Evolutionary conservation across 2,797 vertebrate species (phyloP), one percentile per base, ranked within the genome.

Genomic region (Loriculus beryllinus): DNA sequence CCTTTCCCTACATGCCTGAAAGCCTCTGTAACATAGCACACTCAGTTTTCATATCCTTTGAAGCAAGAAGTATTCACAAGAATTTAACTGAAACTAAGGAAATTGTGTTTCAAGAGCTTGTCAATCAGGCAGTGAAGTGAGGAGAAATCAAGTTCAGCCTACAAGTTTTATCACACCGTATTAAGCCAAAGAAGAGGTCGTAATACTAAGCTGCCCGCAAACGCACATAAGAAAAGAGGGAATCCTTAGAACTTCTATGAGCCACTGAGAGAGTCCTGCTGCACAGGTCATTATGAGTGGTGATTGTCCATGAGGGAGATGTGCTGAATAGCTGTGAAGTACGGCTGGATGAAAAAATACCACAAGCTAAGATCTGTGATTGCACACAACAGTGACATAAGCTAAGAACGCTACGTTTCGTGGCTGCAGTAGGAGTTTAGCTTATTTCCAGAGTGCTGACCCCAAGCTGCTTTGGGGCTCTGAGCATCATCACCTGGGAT

Each of bases 331-430:
- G 72, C 82, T 88, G 93, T 59, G 79, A 93, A 87, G 39, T 39
- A 94, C 0, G 31, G 85, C 88, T 92, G 85, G 80, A 54, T 90
- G 77, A 88, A 78, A 83, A 86, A 88, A 37, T 12, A 56, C 42
- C 0, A 0, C 21, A 35, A 60, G 78, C 47, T 77, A 52, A 48
- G n/a, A 49, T 67, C 57, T 0, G 0, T 14, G 14, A 43, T 59
- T 37, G 69, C 49, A 72, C 28, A 48, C 16, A 79, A 54, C 40
- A 25, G 43, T 39, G 59, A 67, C 59, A 68, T 19, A 60, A 84
- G 56, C 82, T 62, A 65, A 54, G 69, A 89, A 85, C 0, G 0
- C 29, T 69, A 9, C 0, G 0, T 35, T 63, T 92, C 0, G 0
- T 2, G 33, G 65, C 40, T 83, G 62, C 52, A 69, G 69, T 7